Base-by-base conservation (phyloP, 2,113 vertebrate genomes). In the Calypte anna region DNA sequence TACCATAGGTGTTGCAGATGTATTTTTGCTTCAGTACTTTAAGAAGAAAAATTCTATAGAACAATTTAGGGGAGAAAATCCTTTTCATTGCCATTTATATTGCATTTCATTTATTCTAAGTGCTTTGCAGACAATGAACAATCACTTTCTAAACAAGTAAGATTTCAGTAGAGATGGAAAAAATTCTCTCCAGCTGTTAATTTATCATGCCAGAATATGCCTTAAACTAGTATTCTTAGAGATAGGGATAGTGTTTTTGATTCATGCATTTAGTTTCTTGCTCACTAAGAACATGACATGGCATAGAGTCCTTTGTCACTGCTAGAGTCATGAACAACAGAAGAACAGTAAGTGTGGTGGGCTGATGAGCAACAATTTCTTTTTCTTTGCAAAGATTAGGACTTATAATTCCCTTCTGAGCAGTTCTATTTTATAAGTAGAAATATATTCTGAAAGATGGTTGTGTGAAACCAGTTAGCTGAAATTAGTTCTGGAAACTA, bases 21-120 rank as follows among this genome's bases (percentile, higher is more conserved):
- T 76, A 96, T 96, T 96, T 96, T 94, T 96, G 88, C 93, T 90
- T 86, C 76, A 68, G 64, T 83, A 78, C 80, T 92, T 95, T 22
- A 81, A 58, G 33, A 93, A 78, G 69, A 90, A 88, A 86, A 93
- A 84, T 58, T 93, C 76, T 88, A 86, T 93, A 90, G 91, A 93
- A 86, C 64, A 92, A 86, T 84, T 88, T 33, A 82, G 53, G n/a
- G 19, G 12, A 81, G n/a, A 81, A 83, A 90, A 94, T 44, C 38
- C 59, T 77, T 94, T 90, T 79, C 57, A 40, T 82, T 91, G 55
- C 61, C 14, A 62, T 84, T 94, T 74, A 20, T 70, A 38, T 81
- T 72, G 12, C 16, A n/a, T 59, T 88, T 86, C 51, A 74, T 86
- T 82, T 74, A 57, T 78, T 77, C 14, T 33, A 75, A 63, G 31